phyloP scores from a whole-genome alignment of 2,888 invertebrate genomes.

The Epinotia bilunana region DNA sequence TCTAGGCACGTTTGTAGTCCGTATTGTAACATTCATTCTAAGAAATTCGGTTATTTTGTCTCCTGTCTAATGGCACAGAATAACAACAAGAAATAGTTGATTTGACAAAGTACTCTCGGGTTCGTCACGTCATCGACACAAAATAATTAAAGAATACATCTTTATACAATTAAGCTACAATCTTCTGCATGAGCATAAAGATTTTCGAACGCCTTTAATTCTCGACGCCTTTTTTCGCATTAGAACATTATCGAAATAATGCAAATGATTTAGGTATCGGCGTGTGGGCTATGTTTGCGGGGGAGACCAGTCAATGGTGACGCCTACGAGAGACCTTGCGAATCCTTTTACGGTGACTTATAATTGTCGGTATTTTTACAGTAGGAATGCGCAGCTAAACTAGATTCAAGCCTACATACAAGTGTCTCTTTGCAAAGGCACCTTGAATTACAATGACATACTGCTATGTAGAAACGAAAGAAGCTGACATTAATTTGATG shows the following conservation, averaged over 20 bases:
- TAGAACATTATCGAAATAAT: constrained; percentile 44
- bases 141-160: not conserved
- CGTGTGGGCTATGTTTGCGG: constrained; percentile 71
- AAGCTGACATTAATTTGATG: not conserved
- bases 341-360: constrained; percentile 65
- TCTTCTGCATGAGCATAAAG: not conserved
- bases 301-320: constrained; percentile 70
- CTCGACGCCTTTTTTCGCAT: constrained; percentile 28
- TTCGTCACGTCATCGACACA: no score
- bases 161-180: not conserved
- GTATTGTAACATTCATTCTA: no score
- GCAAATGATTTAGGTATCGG: constrained; percentile 39
- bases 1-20: no score
- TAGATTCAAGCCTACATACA: constrained; percentile 21
- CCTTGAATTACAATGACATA: constrained; percentile 7
- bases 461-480: not conserved
- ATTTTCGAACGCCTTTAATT: constrained; percentile 16
- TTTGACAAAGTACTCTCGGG: no score
- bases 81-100: no score
- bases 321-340: constrained; percentile 73
- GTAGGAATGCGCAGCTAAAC: constrained; percentile 46
- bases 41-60: no score
- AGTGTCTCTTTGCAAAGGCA: not conserved
- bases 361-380: constrained; percentile 71
- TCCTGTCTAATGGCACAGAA: no score